Conservation (phyloP, 2,797 vertebrate genomes). For the Danio tinwini region DNA sequence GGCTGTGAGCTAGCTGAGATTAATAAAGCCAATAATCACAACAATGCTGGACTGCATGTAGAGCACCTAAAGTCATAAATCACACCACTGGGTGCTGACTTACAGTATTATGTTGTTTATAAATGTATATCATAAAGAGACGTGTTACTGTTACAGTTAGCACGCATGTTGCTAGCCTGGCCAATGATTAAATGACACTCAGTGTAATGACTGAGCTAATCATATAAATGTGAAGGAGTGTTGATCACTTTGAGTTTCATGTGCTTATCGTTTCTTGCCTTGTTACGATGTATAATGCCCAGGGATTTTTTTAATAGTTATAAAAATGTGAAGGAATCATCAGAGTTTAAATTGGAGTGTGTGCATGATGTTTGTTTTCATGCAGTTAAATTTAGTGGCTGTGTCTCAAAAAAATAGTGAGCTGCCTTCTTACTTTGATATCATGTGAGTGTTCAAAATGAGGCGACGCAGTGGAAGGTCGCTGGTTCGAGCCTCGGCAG, state of each 20-base stretch:
- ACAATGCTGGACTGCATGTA: not conserved
- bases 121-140: not conserved
- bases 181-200: constrained; percentile 32
- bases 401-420: not conserved
- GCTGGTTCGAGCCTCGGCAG: no score
- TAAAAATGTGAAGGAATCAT: not conserved
- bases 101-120: not conserved
- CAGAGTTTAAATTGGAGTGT: not conserved
- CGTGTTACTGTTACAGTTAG: constrained; percentile 32
- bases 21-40: constrained; percentile 31
- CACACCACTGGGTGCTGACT: not conserved
- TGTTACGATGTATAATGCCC: not conserved
- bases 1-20: constrained; percentile 37
- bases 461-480: no score
- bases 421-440: not conserved
- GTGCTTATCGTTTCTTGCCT: not conserved
- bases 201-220: not conserved
- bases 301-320: not conserved
- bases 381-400: not conserved
- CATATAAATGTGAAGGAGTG: not conserved
- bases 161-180: constrained; percentile 38
- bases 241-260: not conserved
- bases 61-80: not conserved
- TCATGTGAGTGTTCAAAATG: not conserved
- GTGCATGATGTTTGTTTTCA: not conserved